These are phyloP conservation scores for Rhinoraja longicauda DNA, from an alignment of 2,797 vertebrate species.

Conservation along the genomic window DNA sequence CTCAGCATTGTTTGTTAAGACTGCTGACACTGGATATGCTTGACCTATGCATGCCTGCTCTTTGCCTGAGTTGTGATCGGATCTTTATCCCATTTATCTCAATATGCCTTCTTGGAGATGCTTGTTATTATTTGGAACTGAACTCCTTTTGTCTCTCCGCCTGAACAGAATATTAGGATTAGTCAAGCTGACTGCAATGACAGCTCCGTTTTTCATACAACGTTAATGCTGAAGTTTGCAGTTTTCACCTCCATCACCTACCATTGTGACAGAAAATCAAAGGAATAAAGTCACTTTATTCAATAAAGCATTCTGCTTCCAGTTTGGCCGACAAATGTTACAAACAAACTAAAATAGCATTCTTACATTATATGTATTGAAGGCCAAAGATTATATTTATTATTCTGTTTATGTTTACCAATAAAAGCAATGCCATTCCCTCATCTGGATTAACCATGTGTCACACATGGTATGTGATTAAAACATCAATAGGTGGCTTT, in stretches of 20 bases:
- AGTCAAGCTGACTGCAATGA: background rate
- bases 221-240: background rate
- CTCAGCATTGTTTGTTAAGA: background rate
- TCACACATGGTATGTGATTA: background rate
- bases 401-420: background rate
- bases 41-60: background rate
- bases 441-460: background rate
- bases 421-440: too few relatives aligned
- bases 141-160: background rate
- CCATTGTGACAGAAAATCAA: background rate
- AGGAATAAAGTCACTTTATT: background rate
- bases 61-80: background rate
- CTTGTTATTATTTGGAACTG: background rate
- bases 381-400: background rate
- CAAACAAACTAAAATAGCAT: background rate
- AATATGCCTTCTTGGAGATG: background rate
- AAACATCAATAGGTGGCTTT: background rate
- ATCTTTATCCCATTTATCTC: background rate
- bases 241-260: background rate
- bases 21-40: background rate
- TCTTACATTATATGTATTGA: background rate
- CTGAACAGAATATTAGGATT: background rate
- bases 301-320: background rate
- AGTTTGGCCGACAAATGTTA: background rate
- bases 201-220: background rate